Conservation (phyloP, 1,140 invertebrate genomes). For the Hirudo medicinalis region DNA sequence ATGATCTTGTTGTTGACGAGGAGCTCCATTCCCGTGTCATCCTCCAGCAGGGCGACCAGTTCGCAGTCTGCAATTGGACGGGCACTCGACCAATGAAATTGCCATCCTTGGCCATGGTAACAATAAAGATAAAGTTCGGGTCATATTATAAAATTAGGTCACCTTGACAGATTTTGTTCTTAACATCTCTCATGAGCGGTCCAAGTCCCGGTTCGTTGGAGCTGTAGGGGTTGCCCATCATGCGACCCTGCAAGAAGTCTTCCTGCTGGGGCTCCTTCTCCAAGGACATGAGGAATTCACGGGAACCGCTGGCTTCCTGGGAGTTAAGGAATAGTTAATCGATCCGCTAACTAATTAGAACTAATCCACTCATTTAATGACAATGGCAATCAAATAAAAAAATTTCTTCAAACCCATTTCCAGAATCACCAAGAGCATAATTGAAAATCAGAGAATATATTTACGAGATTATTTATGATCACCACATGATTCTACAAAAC, state of each 20-base stretch:
- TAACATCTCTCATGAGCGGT: slow-evolving; percentile 91
- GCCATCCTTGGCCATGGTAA: not conserved
- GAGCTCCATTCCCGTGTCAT: slow-evolving; percentile 96
- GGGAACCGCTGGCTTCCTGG: slow-evolving; percentile 81
- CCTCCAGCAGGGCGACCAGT: slow-evolving; percentile 81
- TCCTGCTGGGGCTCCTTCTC: slow-evolving; percentile 98
- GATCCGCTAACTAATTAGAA: too few species aligned
- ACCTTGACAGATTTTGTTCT: slow-evolving; percentile 63
- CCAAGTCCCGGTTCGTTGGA: slow-evolving; percentile 82
- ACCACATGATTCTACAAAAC: slow-evolving; percentile 20
- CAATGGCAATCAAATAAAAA: too few species aligned
- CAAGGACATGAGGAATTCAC: slow-evolving; percentile 85
- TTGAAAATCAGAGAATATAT: not conserved
- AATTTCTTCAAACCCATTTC: too few species aligned
- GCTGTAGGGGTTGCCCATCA: slow-evolving; percentile 94
- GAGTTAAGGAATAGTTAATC: too few species aligned
- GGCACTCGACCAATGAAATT: not conserved
- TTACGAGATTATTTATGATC: not conserved
- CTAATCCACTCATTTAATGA: too few species aligned
- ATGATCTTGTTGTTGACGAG: slow-evolving; percentile 98
- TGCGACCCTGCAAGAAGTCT: slow-evolving; percentile 84
- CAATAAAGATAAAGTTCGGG: not conserved
- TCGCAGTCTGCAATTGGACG: slow-evolving; percentile 62
- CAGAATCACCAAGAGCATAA: too few species aligned
- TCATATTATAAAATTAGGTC: not conserved